Evolutionary conservation across 2,797 vertebrate species (phyloP).

Genomic region (Dendrocincla tyrannina): DNA sequence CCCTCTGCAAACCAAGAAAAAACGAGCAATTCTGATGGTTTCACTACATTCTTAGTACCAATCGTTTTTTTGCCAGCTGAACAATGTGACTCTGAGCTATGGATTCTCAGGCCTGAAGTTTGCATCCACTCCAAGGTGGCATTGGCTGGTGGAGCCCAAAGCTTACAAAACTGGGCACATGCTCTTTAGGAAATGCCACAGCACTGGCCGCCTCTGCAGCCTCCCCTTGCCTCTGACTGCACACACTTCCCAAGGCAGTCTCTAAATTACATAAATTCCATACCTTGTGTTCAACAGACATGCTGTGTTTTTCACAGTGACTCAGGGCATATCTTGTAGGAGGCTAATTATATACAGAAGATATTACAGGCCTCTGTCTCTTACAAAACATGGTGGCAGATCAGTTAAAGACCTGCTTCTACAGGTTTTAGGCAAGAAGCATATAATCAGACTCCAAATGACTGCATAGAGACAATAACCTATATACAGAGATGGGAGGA

Average conservation of each 20-base stretch:
- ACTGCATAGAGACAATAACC: neutral
- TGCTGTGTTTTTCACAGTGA: neutral
- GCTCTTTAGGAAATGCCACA: neutral
- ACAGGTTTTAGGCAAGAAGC: neutral
- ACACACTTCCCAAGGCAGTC: neutral
- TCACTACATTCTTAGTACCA: neutral
- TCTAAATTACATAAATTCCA: neutral
- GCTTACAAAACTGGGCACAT: accelerated
- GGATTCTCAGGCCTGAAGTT: neutral
- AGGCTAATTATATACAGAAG: neutral
- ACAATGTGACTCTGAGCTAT: neutral
- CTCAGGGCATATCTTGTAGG: neutral
- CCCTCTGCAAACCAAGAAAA: neutral
- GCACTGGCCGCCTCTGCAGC: neutral
- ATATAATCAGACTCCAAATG: neutral
- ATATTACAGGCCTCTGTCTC: neutral
- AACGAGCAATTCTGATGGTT: accelerated
- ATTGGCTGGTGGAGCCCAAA: neutral
- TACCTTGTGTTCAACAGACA: neutral
- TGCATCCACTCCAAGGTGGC: neutral
- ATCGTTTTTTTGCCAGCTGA: neutral
- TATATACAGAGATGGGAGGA: neutral
- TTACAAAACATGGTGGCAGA: neutral
- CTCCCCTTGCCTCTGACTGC: accelerated
- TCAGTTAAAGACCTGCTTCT: neutral